These are phyloP conservation scores for Marisa cornuarietis DNA, from an alignment of 1,140 invertebrate genomes.

Conservation along the genomic window DNA sequence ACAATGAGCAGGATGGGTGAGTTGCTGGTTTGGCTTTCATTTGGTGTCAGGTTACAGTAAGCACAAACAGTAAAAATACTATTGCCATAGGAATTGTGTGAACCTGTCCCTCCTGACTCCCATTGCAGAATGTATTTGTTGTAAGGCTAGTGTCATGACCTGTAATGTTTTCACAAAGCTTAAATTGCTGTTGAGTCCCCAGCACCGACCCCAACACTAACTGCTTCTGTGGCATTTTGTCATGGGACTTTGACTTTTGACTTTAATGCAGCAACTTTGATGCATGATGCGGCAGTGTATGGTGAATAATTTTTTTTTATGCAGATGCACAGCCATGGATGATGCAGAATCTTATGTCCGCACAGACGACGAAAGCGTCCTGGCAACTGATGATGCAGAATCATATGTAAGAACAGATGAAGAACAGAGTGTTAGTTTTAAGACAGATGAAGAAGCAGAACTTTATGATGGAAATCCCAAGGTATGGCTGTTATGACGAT, in stretches of 20 bases:
- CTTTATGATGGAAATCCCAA: conserved; percentile 65
- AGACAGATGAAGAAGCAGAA: conserved; percentile 64
- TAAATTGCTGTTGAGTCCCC: no score
- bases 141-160: no score
- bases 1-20: conserved; percentile 60
- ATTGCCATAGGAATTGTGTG: no score
- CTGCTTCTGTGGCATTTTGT: no score
- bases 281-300: neutral
- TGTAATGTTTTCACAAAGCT: no score
- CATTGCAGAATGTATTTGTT: no score
- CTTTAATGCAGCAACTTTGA: neutral
- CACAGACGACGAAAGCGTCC: conserved; percentile 52
- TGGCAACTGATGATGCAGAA: conserved; percentile 62
- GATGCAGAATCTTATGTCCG: conserved; percentile 49
- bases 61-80: no score
- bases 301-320: neutral
- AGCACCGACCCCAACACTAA: no score
- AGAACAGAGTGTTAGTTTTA: conserved; percentile 36
- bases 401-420: conserved; percentile 49
- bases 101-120: no score
- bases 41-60: no score
- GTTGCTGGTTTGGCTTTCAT: neutral
- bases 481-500: conserved; percentile 32
- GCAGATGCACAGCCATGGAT: conserved; percentile 46
- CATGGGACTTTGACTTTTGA: neutral